Percentiles rank a stretch among this genome's conserved stretches.
These are phyloP conservation scores for Wiebesia pumilae DNA, from an alignment of 1,140 invertebrate species.

Conservation along the genomic window DNA sequence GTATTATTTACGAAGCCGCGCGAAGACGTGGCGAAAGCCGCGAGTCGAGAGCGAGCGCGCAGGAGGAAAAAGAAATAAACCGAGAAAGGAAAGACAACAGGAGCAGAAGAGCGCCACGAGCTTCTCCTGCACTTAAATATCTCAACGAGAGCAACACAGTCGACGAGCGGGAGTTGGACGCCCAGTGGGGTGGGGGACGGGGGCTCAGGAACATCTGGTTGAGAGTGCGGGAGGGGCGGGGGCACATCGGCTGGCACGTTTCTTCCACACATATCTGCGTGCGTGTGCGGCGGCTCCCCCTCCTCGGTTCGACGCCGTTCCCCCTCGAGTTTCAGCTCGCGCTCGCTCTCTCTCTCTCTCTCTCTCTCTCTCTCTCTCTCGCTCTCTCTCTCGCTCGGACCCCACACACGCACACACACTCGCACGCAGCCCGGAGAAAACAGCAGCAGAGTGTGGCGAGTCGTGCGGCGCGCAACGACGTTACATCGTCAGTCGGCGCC, in stretches of 20 bases:
- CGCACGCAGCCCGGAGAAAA: not conserved
- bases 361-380: not conserved
- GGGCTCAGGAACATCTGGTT: not conserved
- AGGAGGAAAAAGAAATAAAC: not conserved
- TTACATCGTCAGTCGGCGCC: conserved; percentile 40
- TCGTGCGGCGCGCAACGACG: conserved; percentile 21
- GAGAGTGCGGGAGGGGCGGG: not conserved
- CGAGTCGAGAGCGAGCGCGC: not conserved
- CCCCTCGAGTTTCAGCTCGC: not conserved
- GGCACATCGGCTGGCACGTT: not conserved
- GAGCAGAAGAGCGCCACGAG: conserved; percentile 8
- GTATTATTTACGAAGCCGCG: not conserved
- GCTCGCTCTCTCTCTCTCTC: conserved; percentile 6
- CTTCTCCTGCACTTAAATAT: not conserved
- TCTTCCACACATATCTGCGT: not conserved
- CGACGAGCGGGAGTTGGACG: not conserved
- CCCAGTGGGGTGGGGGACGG: not conserved
- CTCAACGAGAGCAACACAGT: conserved; percentile 21
- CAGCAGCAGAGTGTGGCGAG: conserved; percentile 25
- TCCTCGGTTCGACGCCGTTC: conserved; percentile 35
- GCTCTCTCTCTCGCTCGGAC: not conserved
- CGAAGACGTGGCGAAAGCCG: not conserved
- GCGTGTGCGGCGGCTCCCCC: not conserved
- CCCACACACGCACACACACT: not conserved
- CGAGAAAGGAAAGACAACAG: conserved; percentile 23